Conservation (phyloP, 2,797 vertebrate species). For the Thalassophryne amazonica region DNA sequence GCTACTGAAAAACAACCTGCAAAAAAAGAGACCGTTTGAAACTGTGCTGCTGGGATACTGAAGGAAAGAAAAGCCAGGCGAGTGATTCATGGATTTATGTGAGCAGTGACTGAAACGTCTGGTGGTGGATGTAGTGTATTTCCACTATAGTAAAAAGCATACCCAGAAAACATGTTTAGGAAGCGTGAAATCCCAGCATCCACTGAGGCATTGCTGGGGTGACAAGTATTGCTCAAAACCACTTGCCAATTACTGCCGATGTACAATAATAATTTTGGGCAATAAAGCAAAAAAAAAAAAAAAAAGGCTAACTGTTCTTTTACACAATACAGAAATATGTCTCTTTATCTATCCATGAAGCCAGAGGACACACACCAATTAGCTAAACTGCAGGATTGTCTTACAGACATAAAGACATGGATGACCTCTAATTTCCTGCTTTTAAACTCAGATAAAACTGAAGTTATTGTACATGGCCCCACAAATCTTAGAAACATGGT, state of each 20-base stretch:
- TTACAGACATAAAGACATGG: no score
- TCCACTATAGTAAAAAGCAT: conserved; percentile 6
- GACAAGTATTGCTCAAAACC: conserved; percentile 13
- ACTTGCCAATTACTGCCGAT: conserved; percentile 8
- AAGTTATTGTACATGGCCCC: no score
- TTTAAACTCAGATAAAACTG: no score
- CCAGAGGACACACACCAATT: no score
- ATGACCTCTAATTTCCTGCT: no score
- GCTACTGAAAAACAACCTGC: no score
- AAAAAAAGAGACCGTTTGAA: conserved; percentile 3
- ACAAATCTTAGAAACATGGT: no score
- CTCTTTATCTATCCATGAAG: no score
- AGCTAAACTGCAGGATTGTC: no score
- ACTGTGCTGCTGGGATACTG: conserved; percentile 2
- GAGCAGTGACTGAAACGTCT: not conserved
- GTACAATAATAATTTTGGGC: not conserved
- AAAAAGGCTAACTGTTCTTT: not conserved
- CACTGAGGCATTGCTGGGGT: conserved; percentile 7
- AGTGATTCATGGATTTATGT: conserved; percentile 5
- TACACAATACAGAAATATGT: conserved; percentile 5
- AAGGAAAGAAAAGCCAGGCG: not conserved
- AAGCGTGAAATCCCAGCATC: conserved; percentile 8
- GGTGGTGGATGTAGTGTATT: not conserved
- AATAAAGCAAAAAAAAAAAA: not conserved
- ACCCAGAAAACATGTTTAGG: conserved; percentile 2